phyloP scores from a whole-genome alignment of 2,888 invertebrate genomes.

The Molorchus minor region DNA sequence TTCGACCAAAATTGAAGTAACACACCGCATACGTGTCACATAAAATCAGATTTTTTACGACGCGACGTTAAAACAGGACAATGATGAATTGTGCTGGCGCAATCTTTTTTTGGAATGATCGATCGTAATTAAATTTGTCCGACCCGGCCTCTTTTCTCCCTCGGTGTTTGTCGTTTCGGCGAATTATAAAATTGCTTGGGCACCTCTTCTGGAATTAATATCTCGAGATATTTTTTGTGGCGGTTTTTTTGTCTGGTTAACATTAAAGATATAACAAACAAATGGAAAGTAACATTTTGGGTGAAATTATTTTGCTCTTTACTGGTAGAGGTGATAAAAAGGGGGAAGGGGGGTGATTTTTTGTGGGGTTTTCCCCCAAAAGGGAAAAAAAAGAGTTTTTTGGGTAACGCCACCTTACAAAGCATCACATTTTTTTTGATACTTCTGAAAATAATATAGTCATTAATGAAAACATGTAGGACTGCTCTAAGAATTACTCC shows the following conservation, averaged over 20 bases:
- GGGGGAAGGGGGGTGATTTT: too few species aligned
- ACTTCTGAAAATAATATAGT: too few species aligned
- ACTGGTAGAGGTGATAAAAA: too few species aligned
- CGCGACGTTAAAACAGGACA: slow-evolving; percentile 30
- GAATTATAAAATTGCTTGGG: slow-evolving; percentile 11
- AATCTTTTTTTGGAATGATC: slow-evolving; percentile 33
- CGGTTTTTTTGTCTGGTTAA: too few species aligned
- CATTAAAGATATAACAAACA: not conserved
- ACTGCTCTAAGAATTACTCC: too few species aligned
- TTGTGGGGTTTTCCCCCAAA: too few species aligned
- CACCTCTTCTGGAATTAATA: slow-evolving; percentile 12
- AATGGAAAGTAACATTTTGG: not conserved
- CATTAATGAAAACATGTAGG: too few species aligned
- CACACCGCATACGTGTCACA: slow-evolving; percentile 10
- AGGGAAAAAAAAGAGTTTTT: too few species aligned
- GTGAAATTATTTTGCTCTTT: too few species aligned
- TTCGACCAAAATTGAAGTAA: not conserved
- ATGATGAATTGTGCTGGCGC: slow-evolving; percentile 30
- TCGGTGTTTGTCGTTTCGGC: slow-evolving; percentile 8
- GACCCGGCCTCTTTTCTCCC: slow-evolving; percentile 18
- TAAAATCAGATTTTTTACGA: slow-evolving; percentile 26
- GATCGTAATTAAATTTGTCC: slow-evolving; percentile 34
- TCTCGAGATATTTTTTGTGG: slow-evolving; percentile 7
- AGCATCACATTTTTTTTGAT: too few species aligned
- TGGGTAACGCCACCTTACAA: too few species aligned